Evolutionary conservation across 2,888 invertebrate genomes (phyloP).

Genomic region (Tetropium fuscum): DNA sequence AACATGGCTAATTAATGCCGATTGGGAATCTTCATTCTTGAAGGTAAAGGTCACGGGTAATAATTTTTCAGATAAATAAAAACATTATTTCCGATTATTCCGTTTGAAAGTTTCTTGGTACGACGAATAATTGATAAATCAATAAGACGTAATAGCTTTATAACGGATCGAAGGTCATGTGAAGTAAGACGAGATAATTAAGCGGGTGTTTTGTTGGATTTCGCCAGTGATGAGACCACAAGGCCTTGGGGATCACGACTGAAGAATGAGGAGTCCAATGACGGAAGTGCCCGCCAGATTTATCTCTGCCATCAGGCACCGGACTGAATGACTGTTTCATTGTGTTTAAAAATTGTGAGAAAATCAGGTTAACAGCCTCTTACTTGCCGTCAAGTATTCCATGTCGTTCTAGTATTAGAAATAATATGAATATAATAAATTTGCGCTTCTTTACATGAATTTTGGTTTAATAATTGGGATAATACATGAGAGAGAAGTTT

Average conservation of each 20-base stretch:
- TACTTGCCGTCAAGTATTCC: too few relatives aligned
- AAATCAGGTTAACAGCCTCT: too few relatives aligned
- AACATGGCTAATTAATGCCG: constrained; percentile 3
- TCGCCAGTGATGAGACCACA: constrained; percentile 45
- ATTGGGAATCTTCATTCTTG: not conserved
- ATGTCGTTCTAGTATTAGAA: too few relatives aligned
- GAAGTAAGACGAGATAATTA: constrained; percentile 48
- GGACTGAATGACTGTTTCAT: not conserved
- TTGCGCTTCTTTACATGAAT: too few relatives aligned
- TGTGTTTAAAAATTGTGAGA: not conserved
- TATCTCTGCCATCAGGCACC: constrained; percentile 2
- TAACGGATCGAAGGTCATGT: constrained; percentile 55
- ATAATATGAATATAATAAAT: too few relatives aligned
- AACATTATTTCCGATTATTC: not conserved
- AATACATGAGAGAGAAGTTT: too few relatives aligned
- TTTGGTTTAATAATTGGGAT: too few relatives aligned
- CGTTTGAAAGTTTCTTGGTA: constrained; percentile 10
- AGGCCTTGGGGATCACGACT: constrained; percentile 40
- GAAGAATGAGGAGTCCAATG: constrained; percentile 24
- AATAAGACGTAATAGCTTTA: constrained; percentile 47
- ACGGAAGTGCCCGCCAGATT: constrained; percentile 24
- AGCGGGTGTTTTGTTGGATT: constrained; percentile 45
- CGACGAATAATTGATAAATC: constrained; percentile 39
- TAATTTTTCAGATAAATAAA: not conserved
- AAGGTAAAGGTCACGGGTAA: constrained; percentile 5